phyloP scores from a whole-genome alignment of 92 coral and sea anemone species.

The Epizoanthus rinbou region DNA sequence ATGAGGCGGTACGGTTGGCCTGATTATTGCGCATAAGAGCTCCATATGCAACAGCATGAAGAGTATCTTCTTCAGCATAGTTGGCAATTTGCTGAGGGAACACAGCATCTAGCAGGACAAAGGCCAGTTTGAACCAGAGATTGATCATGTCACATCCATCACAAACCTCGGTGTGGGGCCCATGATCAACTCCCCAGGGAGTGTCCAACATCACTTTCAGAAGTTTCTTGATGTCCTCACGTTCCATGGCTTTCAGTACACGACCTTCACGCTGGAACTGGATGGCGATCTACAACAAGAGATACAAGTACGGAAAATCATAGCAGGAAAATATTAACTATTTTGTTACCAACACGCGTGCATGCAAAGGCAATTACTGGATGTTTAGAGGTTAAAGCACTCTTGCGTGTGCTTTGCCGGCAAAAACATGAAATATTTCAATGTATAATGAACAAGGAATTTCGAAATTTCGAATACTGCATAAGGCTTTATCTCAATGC shows the following conservation, averaged over 20 bases:
- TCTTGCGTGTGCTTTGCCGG: no score
- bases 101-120: constrained; percentile 79
- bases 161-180: constrained; percentile 84
- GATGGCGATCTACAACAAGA: constrained; percentile 68
- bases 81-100: constrained; percentile 69
- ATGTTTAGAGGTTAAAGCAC: no score
- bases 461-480: no score
- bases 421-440: no score
- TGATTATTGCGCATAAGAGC: constrained; percentile 61
- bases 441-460: no score
- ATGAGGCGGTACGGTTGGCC: constrained; percentile 69
- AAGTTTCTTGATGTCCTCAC: constrained; percentile 81
- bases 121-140: constrained; percentile 94
- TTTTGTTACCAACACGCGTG: no score
- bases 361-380: no score
- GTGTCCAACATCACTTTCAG: constrained; percentile 88
- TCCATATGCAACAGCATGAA: constrained; percentile 64
- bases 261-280: constrained; percentile 85
- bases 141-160: constrained; percentile 89
- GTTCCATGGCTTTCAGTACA: constrained; percentile 71
- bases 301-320: background rate
- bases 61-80: constrained; percentile 60
- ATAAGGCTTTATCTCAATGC: no score
- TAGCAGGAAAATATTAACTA: no score
- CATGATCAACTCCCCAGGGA: constrained; percentile 89